phyloP scores from a whole-genome alignment of 2,888 invertebrate species.

The Frankliniella fusca region DNA sequence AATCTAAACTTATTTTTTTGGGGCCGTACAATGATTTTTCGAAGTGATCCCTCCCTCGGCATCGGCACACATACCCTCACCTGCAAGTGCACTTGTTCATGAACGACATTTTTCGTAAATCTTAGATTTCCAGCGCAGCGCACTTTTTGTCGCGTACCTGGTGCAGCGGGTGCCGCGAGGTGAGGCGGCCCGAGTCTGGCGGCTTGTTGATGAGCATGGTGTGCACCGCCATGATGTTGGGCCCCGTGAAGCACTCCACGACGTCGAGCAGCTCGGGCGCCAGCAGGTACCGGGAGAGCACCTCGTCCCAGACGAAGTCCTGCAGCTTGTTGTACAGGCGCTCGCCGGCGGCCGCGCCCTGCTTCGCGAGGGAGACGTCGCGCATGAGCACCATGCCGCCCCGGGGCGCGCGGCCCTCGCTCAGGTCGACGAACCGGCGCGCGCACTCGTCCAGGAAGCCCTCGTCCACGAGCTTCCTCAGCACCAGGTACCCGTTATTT shows the following conservation, averaged over 20 bases:
- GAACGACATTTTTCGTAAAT: too few relatives aligned
- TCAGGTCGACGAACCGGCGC: conserved; percentile 64
- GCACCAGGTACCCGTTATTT: conserved; percentile 74
- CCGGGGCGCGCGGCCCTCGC: conserved; percentile 54
- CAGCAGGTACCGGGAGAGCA: conserved; percentile 63
- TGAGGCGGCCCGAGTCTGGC: conserved; percentile 61
- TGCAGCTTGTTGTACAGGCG: conserved; percentile 71
- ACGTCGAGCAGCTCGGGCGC: conserved; percentile 61
- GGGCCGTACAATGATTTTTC: too few relatives aligned
- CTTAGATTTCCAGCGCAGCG: too few relatives aligned
- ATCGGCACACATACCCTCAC: too few relatives aligned
- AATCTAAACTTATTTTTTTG: too few relatives aligned
- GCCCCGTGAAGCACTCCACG: conserved; percentile 65
- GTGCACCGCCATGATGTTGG: conserved; percentile 67
- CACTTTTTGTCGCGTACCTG: too few relatives aligned
- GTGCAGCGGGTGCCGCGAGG: conserved; percentile 61
- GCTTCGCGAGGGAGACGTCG: conserved; percentile 61
- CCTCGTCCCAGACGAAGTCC: conserved; percentile 67
- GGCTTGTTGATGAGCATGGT: conserved; percentile 87
- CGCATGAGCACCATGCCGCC: conserved; percentile 60
- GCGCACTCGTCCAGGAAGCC: conserved; percentile 62
- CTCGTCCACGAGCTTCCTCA: conserved; percentile 64
- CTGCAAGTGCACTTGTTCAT: too few relatives aligned
- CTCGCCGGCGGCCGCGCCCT: conserved; percentile 49
- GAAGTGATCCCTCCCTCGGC: too few relatives aligned